Percentiles rank a stretch among this genome's conserved stretches.
phyloP scores from a whole-genome alignment of 2,888 invertebrate genomes.

The Aproaerema taeniolella region DNA sequence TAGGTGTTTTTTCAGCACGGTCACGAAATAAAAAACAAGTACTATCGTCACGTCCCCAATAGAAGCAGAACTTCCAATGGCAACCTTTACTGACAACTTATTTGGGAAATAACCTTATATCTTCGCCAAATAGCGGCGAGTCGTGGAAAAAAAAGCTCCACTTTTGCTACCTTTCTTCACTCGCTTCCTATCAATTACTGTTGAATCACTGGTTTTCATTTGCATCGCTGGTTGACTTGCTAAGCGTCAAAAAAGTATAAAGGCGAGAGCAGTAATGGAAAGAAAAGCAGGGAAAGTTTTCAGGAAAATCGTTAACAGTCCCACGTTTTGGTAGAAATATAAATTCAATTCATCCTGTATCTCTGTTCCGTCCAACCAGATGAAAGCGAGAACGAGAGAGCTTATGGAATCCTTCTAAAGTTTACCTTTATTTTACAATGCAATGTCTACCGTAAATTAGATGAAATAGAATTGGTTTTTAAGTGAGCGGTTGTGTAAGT shows the following conservation, averaged over 20 bases:
- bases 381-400: constrained; percentile 56
- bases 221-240: too few relatives aligned
- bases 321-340: constrained; percentile 41
- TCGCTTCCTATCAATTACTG: neutral
- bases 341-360: constrained; percentile 73
- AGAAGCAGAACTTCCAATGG: neutral
- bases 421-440: constrained; percentile 25
- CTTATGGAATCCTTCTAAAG: constrained; percentile 59
- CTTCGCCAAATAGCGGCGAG: constrained; percentile 10
- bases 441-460: too few relatives aligned
- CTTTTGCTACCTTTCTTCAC: constrained; percentile 2
- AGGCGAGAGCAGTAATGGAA: constrained; percentile 30
- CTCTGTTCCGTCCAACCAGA: constrained; percentile 64
- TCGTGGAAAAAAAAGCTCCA: constrained; percentile 5
- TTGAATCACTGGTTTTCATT: too few relatives aligned
- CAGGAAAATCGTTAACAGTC: constrained; percentile 31
- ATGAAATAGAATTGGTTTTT: constrained; percentile 24
- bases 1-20: too few relatives aligned
- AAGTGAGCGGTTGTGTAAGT: constrained; percentile 18
- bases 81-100: constrained; percentile 7
- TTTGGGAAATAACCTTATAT: constrained; percentile 9
- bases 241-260: too few relatives aligned
- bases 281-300: constrained; percentile 27
- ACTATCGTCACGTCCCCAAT: neutral
- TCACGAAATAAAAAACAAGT: too few relatives aligned